Evolutionary conservation across 2,797 vertebrate genomes (phyloP), one percentile per base, ranked within the genome.

Genomic region (Cossypha dichroa): DNA sequence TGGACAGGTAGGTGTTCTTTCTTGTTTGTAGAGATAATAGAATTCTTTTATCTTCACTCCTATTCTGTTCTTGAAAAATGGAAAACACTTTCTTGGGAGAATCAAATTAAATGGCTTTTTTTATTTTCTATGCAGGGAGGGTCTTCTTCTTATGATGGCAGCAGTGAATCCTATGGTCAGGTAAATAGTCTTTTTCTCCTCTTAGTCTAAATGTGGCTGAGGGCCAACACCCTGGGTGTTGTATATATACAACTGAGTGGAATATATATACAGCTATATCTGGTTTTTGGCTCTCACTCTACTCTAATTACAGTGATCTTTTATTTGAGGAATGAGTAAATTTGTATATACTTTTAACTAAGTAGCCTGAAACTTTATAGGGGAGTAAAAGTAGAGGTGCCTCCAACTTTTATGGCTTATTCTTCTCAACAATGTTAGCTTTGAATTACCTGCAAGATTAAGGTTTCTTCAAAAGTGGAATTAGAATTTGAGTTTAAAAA

Each of bases 81-180:
- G 19, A 74, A 74, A 77, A 33, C 4, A 31, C 13, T 29, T 74
- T 52, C 8, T 43, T n/a, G 11, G 20, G 16, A 45, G 15, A 75
- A 56, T 4, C 6, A 31, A 77, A 67, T 23, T 34, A 68, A 56
- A 63, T 15, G 31, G 4, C 3, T 34, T 69, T 43, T 33, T 34
- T 8, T 26, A 5, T 70, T 93, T 85, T 86, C 38, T 85, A 6
- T 38, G 16, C 62, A 96, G 96, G 96, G 84, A 31, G 94, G 86
- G 2, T 90, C 94, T 59, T 93, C 96, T 48, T 10, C 4, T 43
- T 93, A 92, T 36, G 90, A 92, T 28, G 49, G 93, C 21, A 76
- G 45, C 54, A 55, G 82, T 72, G 96, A 84, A 70, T 95, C 95
- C 46, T 92, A 97, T 4, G 90, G 90, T 52, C 95, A 95, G 94